Evolutionary conservation across 2,797 vertebrate genomes (phyloP).

Genomic region (Threskiornis aethiopicus): DNA sequence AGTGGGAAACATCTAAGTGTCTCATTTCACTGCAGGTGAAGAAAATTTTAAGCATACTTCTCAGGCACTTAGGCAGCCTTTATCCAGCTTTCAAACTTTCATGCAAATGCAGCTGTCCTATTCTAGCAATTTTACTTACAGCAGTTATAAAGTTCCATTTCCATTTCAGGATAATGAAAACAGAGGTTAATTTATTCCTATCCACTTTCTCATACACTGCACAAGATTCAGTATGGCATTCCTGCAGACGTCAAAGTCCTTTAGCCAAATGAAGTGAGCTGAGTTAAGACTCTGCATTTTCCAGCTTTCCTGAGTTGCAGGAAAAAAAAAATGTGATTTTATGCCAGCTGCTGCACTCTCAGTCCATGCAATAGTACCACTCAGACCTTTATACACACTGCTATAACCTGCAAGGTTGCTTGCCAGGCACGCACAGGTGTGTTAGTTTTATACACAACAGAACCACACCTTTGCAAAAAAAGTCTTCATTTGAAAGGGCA

Average conservation of each 20-base stretch:
- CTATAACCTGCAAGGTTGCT: not conserved
- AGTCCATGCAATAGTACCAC: not conserved
- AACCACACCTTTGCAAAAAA: not conserved
- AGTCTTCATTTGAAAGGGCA: not conserved
- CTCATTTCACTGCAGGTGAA: slow-evolving; percentile 9
- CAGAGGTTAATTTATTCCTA: not conserved
- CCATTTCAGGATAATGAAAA: not conserved
- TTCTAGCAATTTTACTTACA: not conserved
- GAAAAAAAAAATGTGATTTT: not conserved
- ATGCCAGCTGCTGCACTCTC: not conserved
- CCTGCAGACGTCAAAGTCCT: not conserved
- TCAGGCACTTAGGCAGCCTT: not conserved
- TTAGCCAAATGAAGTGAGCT: not conserved
- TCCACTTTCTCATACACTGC: not conserved
- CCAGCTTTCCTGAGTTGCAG: not conserved
- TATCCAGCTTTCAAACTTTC: not conserved
- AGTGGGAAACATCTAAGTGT: not conserved
- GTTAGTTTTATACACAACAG: not conserved
- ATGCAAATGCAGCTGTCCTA: not conserved
- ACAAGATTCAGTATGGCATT: not conserved
- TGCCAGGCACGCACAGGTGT: not conserved
- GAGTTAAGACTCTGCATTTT: not conserved
- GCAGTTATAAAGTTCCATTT: not conserved
- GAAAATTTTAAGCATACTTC: not conserved
- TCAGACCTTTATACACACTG: rapidly evolving